These are phyloP conservation scores for Crypturellus undulatus DNA, from an alignment of 2,113 vertebrate genomes.

Conservation along the genomic window DNA sequence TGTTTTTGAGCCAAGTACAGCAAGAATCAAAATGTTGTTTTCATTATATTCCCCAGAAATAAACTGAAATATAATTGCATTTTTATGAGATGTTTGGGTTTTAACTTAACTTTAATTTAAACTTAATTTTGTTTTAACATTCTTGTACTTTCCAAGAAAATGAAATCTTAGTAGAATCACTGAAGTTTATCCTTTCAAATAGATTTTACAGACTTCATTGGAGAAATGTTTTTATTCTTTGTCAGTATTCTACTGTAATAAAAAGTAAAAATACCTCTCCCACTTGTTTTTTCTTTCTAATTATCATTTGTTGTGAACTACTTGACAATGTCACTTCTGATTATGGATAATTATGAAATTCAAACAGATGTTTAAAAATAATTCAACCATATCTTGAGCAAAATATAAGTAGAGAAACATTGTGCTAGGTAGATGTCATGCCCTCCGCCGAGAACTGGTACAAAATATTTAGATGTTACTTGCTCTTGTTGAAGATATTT, in stretches of 20 bases:
- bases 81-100: background rate
- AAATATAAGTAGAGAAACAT: background rate
- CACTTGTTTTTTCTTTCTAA: background rate
- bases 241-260: background rate
- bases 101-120: background rate
- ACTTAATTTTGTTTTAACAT: background rate
- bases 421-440: background rate
- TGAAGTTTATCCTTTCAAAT: constrained; percentile 15
- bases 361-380: background rate
- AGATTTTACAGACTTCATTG: background rate
- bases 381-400: background rate
- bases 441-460: background rate
- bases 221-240: background rate
- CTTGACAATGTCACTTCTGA: background rate
- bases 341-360: background rate
- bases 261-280: background rate
- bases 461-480: background rate
- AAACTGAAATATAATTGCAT: constrained; percentile 28
- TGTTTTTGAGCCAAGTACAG: background rate
- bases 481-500: background rate
- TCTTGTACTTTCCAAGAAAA: background rate
- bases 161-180: background rate
- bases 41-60: background rate
- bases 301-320: background rate
- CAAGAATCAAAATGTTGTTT: background rate